Evolutionary conservation across 2,797 vertebrate genomes (phyloP).

Genomic region (Catostomus latipinnis): DNA sequence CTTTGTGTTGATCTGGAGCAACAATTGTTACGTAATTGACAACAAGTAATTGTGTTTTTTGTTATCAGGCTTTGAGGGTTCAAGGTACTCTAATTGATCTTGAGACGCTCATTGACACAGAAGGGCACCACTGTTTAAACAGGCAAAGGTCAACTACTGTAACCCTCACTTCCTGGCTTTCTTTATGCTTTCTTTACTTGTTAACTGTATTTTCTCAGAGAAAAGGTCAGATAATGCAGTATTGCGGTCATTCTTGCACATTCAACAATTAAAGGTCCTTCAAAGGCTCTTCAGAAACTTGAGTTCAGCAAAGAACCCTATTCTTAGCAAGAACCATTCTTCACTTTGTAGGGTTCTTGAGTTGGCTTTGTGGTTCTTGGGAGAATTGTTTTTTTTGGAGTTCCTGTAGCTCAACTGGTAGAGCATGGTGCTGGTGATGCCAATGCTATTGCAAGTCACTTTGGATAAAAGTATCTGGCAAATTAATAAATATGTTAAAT

Average conservation of each 20-base stretch:
- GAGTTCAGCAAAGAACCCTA: neutral
- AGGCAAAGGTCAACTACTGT: slow-evolving; percentile 25
- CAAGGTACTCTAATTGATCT: slow-evolving; percentile 56
- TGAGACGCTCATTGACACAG: slow-evolving; percentile 49
- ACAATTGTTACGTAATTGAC: slow-evolving; percentile 38
- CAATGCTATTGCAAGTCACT: too few species aligned
- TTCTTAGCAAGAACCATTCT: neutral
- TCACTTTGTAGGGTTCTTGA: neutral
- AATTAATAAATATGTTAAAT: too few species aligned
- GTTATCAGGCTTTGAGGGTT: slow-evolving; percentile 54
- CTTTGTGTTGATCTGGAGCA: neutral
- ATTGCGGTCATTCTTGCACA: neutral
- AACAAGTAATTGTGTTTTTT: slow-evolving; percentile 48
- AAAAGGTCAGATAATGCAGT: slow-evolving; percentile 12
- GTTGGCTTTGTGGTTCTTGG: neutral
- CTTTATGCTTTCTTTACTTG: neutral
- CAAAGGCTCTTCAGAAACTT: neutral
- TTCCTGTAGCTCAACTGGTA: neutral
- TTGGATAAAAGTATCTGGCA: too few species aligned
- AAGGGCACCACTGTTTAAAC: slow-evolving; percentile 67
- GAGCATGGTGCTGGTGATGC: too few species aligned
- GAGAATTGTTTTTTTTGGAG: neutral
- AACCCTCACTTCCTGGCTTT: slow-evolving; percentile 22
- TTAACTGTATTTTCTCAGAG: slow-evolving; percentile 12
- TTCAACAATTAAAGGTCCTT: slow-evolving; percentile 2